These are phyloP conservation scores for Anorthoa munda DNA, from an alignment of 2,888 invertebrate species.

Conservation along the genomic window DNA sequence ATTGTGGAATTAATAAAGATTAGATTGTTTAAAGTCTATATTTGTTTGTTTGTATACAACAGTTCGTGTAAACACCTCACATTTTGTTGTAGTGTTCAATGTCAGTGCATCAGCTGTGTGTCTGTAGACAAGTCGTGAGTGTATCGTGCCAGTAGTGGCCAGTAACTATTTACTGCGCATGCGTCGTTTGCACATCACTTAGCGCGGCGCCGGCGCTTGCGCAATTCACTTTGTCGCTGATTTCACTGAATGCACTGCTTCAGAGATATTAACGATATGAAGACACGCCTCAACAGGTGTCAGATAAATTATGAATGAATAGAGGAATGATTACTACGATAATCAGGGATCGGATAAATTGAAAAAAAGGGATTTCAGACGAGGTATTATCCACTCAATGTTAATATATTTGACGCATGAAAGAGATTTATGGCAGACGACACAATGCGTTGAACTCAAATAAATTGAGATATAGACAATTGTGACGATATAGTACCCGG, in stretches of 20 bases:
- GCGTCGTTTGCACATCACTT: constrained; percentile 47
- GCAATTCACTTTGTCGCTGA: constrained; percentile 12
- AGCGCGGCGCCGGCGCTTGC: constrained; percentile 39
- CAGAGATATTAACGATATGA: neutral
- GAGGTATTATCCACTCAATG: too few species aligned
- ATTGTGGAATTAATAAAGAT: too few species aligned
- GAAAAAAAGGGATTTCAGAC: too few species aligned
- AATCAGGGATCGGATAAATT: too few species aligned
- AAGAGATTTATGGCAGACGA: neutral
- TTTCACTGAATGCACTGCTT: constrained; percentile 5
- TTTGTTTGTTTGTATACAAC: too few species aligned
- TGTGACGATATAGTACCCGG: neutral
- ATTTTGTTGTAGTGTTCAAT: neutral
- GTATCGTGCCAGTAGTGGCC: neutral
- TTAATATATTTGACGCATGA: neutral
- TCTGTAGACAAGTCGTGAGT: constrained; percentile 42
- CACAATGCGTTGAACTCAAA: neutral
- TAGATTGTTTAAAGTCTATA: too few species aligned
- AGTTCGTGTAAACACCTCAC: neutral
- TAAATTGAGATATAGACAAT: neutral
- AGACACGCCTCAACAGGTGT: neutral
- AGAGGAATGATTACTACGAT: neutral
- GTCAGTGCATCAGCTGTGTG: constrained; percentile 31
- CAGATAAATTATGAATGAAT: neutral
- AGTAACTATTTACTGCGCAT: neutral